phyloP scores from a whole-genome alignment of 2,888 invertebrate species.

The Acrocera orbiculus region DNA sequence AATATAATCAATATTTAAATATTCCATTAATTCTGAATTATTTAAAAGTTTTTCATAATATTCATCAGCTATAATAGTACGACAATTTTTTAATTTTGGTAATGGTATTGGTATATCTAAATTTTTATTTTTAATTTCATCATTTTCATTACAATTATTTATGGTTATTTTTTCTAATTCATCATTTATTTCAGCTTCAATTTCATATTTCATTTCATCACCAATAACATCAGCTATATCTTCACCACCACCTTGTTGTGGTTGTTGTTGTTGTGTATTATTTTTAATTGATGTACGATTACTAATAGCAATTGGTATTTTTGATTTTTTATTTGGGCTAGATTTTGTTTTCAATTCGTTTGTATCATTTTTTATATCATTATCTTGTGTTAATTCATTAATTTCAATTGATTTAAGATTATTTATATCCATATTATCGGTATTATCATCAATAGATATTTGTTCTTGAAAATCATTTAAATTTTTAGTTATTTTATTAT shows the following conservation, averaged over 20 bases:
- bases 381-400: slow-evolving; percentile 17
- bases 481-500: not conserved
- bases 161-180: slow-evolving; percentile 12
- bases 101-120: slow-evolving; percentile 25
- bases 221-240: slow-evolving; percentile 27
- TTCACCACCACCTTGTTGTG: slow-evolving; percentile 31
- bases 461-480: slow-evolving; percentile 12
- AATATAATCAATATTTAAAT: slow-evolving; percentile 60
- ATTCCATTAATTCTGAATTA: slow-evolving; percentile 67
- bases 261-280: slow-evolving; percentile 20
- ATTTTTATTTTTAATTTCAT: slow-evolving; percentile 7
- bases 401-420: slow-evolving; percentile 25
- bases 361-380: slow-evolving; percentile 17
- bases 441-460: slow-evolving; percentile 25
- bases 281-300: slow-evolving; percentile 17
- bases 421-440: slow-evolving; percentile 25
- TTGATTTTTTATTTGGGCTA: slow-evolving; percentile 30
- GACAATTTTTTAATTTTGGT: slow-evolving; percentile 38
- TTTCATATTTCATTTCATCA: slow-evolving; percentile 26
- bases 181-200: slow-evolving; percentile 26
- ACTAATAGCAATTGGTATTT: slow-evolving; percentile 26
- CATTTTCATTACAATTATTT: slow-evolving; percentile 7
- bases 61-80: slow-evolving; percentile 52
- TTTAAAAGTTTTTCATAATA: slow-evolving; percentile 60
- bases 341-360: slow-evolving; percentile 15